Conservation (phyloP, 1,140 invertebrate genomes). For the Drosophila setifemur region DNA sequence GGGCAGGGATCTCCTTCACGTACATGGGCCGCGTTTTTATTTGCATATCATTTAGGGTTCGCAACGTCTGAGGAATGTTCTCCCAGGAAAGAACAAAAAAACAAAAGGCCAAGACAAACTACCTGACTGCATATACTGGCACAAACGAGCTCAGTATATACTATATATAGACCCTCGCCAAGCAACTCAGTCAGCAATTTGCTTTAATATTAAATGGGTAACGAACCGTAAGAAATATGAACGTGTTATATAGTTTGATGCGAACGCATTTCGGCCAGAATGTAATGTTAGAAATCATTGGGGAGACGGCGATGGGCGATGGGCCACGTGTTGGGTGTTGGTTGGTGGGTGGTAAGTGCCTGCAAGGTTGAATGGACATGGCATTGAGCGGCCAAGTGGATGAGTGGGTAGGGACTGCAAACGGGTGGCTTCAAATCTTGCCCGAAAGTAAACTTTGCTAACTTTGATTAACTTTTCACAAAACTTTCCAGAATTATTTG, state of each 20-base stretch:
- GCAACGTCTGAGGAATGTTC: slow-evolving; percentile 55
- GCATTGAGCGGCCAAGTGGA: slow-evolving; percentile 45
- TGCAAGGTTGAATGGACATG: slow-evolving; percentile 42
- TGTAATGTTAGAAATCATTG: slow-evolving; percentile 49
- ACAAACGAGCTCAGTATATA: neutral
- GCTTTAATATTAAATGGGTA: slow-evolving; percentile 80
- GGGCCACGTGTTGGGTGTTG: neutral
- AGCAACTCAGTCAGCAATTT: slow-evolving; percentile 65
- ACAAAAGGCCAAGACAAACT: slow-evolving; percentile 56
- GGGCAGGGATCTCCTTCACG: slow-evolving; percentile 12
- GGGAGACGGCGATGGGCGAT: neutral
- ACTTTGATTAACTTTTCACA: slow-evolving; percentile 37
- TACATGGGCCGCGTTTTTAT: slow-evolving; percentile 60
- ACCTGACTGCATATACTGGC: slow-evolving; percentile 31
- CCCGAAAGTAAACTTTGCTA: slow-evolving; percentile 19
- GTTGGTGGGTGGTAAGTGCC: neutral
- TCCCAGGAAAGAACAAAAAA: slow-evolving; percentile 12
- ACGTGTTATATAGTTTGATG: slow-evolving; percentile 75
- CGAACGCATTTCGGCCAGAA: slow-evolving; percentile 58
- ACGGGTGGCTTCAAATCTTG: slow-evolving; percentile 46
- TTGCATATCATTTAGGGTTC: slow-evolving; percentile 73
- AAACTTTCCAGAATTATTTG: slow-evolving; percentile 39
- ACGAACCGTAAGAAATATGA: slow-evolving; percentile 78
- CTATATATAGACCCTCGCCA: neutral
- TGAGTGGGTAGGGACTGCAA: slow-evolving; percentile 8